These are phyloP conservation scores for Columba janthina DNA, from an alignment of 2,113 vertebrate species.

Conservation along the genomic window DNA sequence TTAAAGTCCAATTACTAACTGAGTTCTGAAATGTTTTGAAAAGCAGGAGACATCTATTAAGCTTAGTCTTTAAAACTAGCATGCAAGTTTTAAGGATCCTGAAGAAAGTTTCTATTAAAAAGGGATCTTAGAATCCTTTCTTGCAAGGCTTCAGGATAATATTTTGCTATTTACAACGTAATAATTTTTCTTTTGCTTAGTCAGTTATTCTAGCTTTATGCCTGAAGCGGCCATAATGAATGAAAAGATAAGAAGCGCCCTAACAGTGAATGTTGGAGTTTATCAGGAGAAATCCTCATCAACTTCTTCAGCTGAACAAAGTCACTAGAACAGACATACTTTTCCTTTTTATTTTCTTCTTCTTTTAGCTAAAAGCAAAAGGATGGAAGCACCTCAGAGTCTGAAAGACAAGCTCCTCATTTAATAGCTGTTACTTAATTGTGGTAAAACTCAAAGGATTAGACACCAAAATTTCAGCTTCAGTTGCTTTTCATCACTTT, in stretches of 20 bases:
- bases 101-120: background rate
- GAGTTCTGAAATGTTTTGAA: conserved; percentile 18
- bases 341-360: background rate
- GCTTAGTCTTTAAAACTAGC: background rate
- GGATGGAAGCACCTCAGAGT: background rate
- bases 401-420: background rate
- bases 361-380: background rate
- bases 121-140: background rate
- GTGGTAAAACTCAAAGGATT: background rate
- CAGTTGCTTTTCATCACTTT: background rate
- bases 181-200: background rate
- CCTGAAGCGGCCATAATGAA: background rate
- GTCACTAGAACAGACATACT: background rate
- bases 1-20: background rate
- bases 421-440: background rate
- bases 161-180: background rate
- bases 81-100: background rate
- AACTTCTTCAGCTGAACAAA: background rate
- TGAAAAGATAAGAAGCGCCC: background rate
- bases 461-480: background rate
- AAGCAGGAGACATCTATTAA: background rate
- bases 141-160: background rate
- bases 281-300: background rate
- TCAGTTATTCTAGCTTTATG: background rate
- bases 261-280: background rate